Percentiles rank a stretch among this genome's conserved stretches.
phyloP scores from a whole-genome alignment of 2,113 vertebrate species.

The Panthera uncia region DNA sequence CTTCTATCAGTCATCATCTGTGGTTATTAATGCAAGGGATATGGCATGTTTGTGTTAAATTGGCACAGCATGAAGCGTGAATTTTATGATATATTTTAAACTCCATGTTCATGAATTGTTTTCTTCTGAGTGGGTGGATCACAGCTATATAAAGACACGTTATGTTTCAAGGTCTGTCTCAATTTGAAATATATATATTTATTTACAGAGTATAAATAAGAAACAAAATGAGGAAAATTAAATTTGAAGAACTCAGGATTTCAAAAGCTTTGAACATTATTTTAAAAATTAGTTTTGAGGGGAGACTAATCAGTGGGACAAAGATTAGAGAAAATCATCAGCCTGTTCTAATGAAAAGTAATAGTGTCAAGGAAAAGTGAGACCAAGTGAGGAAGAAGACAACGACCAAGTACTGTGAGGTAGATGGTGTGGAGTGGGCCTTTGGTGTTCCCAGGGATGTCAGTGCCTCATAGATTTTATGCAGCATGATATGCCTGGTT shows the following conservation, averaged over 20 bases:
- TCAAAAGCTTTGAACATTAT: conserved; percentile 69
- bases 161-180: conserved; percentile 87
- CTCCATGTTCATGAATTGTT: conserved; percentile 81
- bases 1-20: conserved; percentile 61
- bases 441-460: not conserved
- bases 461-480: not conserved
- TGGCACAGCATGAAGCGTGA: conserved; percentile 74
- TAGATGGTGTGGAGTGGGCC: not conserved
- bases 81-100: conserved; percentile 85
- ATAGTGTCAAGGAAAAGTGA: not conserved
- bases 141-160: conserved; percentile 85
- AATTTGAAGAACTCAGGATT: conserved; percentile 78
- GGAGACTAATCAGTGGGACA: conserved; percentile 44
- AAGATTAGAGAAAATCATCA: conserved; percentile 36
- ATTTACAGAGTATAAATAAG: conserved; percentile 81
- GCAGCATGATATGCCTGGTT: not conserved
- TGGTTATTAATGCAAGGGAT: conserved; percentile 75
- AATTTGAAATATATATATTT: conserved; percentile 79
- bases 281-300: conserved; percentile 60
- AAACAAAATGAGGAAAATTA: conserved; percentile 79
- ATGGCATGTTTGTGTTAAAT: conserved; percentile 78
- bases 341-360: conserved; percentile 27
- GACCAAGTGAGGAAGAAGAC: not conserved
- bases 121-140: conserved; percentile 84
- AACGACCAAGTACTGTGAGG: not conserved